Evolutionary conservation across 2,113 vertebrate genomes (phyloP), one percentile per base, ranked within the genome.

Genomic region (Tyto alba): DNA sequence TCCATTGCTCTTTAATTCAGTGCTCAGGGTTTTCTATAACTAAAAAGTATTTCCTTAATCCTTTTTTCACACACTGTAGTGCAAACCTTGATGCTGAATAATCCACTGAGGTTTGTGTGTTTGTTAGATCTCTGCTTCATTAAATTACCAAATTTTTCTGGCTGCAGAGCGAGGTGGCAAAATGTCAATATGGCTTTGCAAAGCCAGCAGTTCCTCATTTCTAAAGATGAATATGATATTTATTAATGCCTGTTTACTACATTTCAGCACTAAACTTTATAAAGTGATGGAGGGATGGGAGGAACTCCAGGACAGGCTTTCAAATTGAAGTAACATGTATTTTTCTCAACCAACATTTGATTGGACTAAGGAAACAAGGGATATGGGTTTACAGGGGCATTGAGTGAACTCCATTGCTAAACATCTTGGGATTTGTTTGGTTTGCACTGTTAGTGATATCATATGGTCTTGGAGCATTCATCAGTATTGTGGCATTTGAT

Each of bases 71-170:
- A 93, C 88, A 85, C 55, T 76, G 43, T 90, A 96, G 93, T 94
- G 86, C 89, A 96, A 97, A 96, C 90, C 85, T 96, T 89, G 85
- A 90, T 95, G 89, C 60, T 92, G 96, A 97, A 96, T 97, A 98
- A 98, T 96, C 96, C 88, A 91, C 79, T 4, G 47, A 95, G 77
- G 91, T 63, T 95, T 91, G 53, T 1, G 8, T 67, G 77, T 97
- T 95, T 96, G 91, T 97, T 96, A 97, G 93, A 96, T 96, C 88
- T 96, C 84, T 55, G 86, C 90, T 97, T 98, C 97, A 94, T 95
- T 97, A 96, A 97, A 97, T 97, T 96, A 97, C 94, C 76, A 98
- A 95, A 97, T 96, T 97, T 97, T 96, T 85, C 88, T 97, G 96
- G 95, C 96, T 97, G 86, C 77, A 82, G 59, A 94, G 55, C 81